Base-by-base conservation (phyloP, 2,888 invertebrate species). In the Trissolcus japonicus region DNA sequence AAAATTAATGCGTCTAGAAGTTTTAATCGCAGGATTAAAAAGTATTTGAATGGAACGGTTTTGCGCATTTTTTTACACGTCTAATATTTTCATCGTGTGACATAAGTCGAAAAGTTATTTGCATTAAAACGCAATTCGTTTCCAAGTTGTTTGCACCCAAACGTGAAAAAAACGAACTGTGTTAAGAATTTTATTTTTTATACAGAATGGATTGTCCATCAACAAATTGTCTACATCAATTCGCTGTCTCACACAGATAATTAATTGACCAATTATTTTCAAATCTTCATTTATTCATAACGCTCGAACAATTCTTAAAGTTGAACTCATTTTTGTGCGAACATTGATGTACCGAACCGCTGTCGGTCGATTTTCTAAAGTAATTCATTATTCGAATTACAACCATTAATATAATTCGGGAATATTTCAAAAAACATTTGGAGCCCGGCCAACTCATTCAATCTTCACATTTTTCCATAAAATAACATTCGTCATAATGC, bases 391-490 rank as follows among this genome's bases (percentile, higher is more conserved):
- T 56, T 74, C 43, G 14, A 57, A 61, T 60, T 61, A 48, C 43
- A 54, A 17, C 53, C 51, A 73, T 73, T 59, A 73, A 73, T 73
- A 66, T 54, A 50, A 25, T 59, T 61, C 73, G 61, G 62, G 56
- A 35, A 67, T 74, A 67, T 74, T 66, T 74, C 50, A 50, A 46
- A 46, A 25, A 59, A 59, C 51, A 67, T 66, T 74, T 74, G 74
- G 74, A 61, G 0, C 6, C 6, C 4, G 7, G 21, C 67, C 74
- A 74, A 67, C 55, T 48, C 67, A 74, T 67, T 75, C 59, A 75
- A 75, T 68, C 59, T 75, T 19, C 68, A 68, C 53, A 62, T 63
- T 66, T 74, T 75, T 68, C 62, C 63, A 75, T 67, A 67, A 75
- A 63, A 54, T 75, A 63, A 59, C 63, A 65, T 76, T 59, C 51